Conservation (phyloP, 2,113 vertebrate genomes). For the Muntiacus muntjak region DNA sequence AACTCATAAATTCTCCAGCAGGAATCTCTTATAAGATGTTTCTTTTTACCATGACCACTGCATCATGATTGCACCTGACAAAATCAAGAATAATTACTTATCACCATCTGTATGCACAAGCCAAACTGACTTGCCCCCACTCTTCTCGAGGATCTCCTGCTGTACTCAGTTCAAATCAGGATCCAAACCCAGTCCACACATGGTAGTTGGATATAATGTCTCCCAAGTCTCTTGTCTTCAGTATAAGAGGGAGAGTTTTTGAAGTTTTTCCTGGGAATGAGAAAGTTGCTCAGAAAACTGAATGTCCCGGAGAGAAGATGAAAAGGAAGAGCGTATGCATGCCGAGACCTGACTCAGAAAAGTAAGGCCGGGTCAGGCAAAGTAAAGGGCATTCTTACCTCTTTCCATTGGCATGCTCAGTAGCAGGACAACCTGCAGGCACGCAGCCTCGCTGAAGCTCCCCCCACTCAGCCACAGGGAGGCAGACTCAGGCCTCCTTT, state of each 20-base stretch:
- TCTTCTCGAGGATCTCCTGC: neutral
- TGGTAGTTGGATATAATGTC: neutral
- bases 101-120: neutral
- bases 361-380: neutral
- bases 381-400: neutral
- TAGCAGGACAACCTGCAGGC: fast-evolving
- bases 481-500: neutral
- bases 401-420: neutral
- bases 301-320: neutral
- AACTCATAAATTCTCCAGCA: neutral
- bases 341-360: neutral
- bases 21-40: neutral
- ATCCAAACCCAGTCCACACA: neutral
- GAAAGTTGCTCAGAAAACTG: slow-evolving; percentile 1
- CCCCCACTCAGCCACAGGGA: neutral
- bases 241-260: neutral
- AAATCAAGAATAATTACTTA: neutral
- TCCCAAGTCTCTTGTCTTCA: neutral
- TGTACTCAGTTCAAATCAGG: neutral
- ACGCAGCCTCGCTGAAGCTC: neutral
- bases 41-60: neutral
- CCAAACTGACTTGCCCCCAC: fast-evolving
- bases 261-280: neutral
- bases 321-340: neutral
- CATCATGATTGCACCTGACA: neutral